phyloP scores from a whole-genome alignment of 2,888 invertebrate species.

The Agonopterix subpropinquella region DNA sequence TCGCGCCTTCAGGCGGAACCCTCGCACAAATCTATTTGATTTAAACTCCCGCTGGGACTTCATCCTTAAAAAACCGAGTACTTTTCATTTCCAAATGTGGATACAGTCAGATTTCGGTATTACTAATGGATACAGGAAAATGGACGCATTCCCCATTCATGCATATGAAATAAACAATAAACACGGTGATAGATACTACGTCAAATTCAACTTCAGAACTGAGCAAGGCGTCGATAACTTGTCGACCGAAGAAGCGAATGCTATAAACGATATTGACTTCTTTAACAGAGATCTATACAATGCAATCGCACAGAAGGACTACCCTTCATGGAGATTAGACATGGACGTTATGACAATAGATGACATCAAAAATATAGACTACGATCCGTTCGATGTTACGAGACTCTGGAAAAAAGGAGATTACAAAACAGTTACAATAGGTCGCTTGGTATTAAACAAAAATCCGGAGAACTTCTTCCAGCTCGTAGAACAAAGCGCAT shows the following conservation, averaged over 20 bases:
- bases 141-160: slow-evolving; percentile 94
- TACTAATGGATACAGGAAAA: slow-evolving; percentile 91
- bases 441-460: slow-evolving; percentile 36
- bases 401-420: slow-evolving; percentile 50
- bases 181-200: slow-evolving; percentile 81
- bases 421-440: slow-evolving; percentile 38
- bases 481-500: slow-evolving; percentile 38
- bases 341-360: slow-evolving; percentile 41
- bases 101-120: slow-evolving; percentile 90
- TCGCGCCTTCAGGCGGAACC: slow-evolving; percentile 94
- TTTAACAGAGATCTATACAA: slow-evolving; percentile 87
- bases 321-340: slow-evolving; percentile 47
- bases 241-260: slow-evolving; percentile 75
- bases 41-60: slow-evolving; percentile 93
- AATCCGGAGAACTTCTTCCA: slow-evolving; percentile 43
- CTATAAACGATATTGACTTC: slow-evolving; percentile 88
- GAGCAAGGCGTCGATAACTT: slow-evolving; percentile 90
- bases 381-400: slow-evolving; percentile 49
- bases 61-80: slow-evolving; percentile 85
- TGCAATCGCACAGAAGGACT: slow-evolving; percentile 82
- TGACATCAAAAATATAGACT: slow-evolving; percentile 33
- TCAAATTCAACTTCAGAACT: slow-evolving; percentile 93
- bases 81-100: slow-evolving; percentile 84
- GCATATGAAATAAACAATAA: slow-evolving; percentile 91
- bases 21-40: slow-evolving; percentile 88